Base-by-base conservation (phyloP, 1,140 invertebrate genomes). In the Maniola jurtina region DNA sequence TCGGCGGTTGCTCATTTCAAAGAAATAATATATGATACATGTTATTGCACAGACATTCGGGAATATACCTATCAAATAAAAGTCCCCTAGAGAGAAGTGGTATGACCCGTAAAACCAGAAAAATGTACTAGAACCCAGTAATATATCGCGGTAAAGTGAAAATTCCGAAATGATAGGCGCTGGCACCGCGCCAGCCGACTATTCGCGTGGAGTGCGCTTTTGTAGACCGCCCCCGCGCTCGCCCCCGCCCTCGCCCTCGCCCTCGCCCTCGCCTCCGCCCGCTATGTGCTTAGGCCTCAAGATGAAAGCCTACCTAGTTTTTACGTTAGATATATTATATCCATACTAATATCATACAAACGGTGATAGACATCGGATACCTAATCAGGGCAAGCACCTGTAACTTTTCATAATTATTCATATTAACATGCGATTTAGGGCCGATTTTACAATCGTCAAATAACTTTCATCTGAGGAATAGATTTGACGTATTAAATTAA, bases 141-240 rank as follows among this genome's bases (percentile, higher is more conserved):
- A 66, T 60, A 61, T 54, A 66, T 54, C 33, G 65, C 40, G 34
- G 56, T 68, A 61, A 70, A 72, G 71, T 66, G 70, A 72, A 67
- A 68, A 74, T 74, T 77, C 58, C 70, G 72, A 75, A 75, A 74
- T 77, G 65, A 72, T 64, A 73, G 68, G 68, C 42, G 9, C 13
- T 45, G 42, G 42, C 42, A 11, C 42, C 10, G 10, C 5, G 42
- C 42, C 42, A 45, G 42, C 42, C 5, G 42, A 6, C 42, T 11
- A 45, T 45, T 45, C 42, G 42, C 42, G 13, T 45, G 42, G 42
- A 45, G 42, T 45, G 42, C 42, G 42, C 42, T 45, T 45, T 45
- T 45, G 42, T 45, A 67, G 66, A 25, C 25, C 66, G 59, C 59
- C 13, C 42, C 67, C 73, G 74, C 71, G 71, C 35, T 15, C 9